phyloP scores from a whole-genome alignment of 2,888 invertebrate genomes.

The Artemia sp. region DNA sequence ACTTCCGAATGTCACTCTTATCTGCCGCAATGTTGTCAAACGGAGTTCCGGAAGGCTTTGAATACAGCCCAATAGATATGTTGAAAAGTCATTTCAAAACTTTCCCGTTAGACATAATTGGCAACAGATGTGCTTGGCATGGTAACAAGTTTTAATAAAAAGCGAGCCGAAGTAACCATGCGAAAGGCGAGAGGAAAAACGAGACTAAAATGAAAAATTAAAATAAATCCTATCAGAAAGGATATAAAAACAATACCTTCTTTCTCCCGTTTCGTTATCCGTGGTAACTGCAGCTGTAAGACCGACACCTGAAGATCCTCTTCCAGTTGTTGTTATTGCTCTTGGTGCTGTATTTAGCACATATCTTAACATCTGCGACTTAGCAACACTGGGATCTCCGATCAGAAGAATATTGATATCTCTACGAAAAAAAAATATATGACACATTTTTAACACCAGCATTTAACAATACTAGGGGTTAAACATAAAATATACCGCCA shows the following conservation, averaged over 20 bases:
- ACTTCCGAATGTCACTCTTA: too few species aligned
- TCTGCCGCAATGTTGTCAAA: too few species aligned
- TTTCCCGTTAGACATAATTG: too few species aligned
- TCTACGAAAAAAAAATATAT: conserved; percentile 28
- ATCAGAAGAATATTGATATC: conserved; percentile 82
- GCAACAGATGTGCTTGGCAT: too few species aligned
- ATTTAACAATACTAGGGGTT: too few species aligned
- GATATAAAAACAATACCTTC: conserved; percentile 34
- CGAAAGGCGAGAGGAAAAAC: background rate
- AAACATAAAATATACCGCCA: too few species aligned
- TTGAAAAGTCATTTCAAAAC: too few species aligned
- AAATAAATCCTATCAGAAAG: background rate
- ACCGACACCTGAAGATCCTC: conserved; percentile 96
- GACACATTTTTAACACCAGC: background rate
- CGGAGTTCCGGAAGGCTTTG: too few species aligned
- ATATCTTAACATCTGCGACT: conserved; percentile 85
- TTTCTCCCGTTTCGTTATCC: conserved; percentile 78
- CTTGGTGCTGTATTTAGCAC: conserved; percentile 85
- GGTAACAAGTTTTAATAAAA: background rate
- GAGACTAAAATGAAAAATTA: conserved; percentile 16
- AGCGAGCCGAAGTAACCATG: background rate
- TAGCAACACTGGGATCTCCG: conserved; percentile 97
- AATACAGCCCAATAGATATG: too few species aligned
- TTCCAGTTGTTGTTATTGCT: conserved; percentile 83
- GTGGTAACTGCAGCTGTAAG: conserved; percentile 94